These are phyloP conservation scores for Eidolon helvum DNA, from an alignment of 2,113 vertebrate species.

Conservation along the genomic window DNA sequence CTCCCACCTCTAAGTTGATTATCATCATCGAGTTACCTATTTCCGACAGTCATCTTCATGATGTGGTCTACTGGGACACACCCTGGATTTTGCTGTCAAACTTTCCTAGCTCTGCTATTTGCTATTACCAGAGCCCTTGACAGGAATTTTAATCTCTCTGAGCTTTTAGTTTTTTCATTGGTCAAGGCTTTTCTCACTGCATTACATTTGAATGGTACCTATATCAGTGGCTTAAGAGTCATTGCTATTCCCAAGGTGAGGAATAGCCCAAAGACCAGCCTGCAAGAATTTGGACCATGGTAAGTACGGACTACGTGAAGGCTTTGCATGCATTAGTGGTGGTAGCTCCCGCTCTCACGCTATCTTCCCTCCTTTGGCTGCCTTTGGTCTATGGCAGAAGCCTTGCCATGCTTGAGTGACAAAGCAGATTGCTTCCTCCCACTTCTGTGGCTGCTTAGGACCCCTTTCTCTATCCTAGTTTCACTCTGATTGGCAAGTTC, in stretches of 20 bases:
- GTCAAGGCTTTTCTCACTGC: not conserved
- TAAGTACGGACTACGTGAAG: accelerated
- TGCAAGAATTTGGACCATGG: not conserved
- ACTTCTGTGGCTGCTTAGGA: slow-evolving; percentile 57
- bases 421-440: slow-evolving; percentile 73
- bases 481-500: slow-evolving; percentile 69
- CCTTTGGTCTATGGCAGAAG: not conserved
- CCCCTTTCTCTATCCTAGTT: slow-evolving; percentile 74
- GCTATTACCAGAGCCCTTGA: not conserved
- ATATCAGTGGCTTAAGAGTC: not conserved
- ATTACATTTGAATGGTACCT: not conserved
- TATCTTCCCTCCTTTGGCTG: not conserved
- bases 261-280: not conserved
- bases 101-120: not conserved
- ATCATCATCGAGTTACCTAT: not conserved
- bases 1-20: not conserved
- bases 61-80: accelerated
- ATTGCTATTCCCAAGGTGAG: not conserved
- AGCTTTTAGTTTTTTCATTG: not conserved
- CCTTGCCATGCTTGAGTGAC: slow-evolving; percentile 56
- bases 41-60: not conserved
- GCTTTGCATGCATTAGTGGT: not conserved
- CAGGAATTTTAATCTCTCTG: not conserved
- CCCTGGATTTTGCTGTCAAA: not conserved
- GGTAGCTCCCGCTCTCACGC: not conserved